Evolutionary conservation across 1,140 invertebrate genomes (phyloP).

Genomic region (Grapholita molesta): DNA sequence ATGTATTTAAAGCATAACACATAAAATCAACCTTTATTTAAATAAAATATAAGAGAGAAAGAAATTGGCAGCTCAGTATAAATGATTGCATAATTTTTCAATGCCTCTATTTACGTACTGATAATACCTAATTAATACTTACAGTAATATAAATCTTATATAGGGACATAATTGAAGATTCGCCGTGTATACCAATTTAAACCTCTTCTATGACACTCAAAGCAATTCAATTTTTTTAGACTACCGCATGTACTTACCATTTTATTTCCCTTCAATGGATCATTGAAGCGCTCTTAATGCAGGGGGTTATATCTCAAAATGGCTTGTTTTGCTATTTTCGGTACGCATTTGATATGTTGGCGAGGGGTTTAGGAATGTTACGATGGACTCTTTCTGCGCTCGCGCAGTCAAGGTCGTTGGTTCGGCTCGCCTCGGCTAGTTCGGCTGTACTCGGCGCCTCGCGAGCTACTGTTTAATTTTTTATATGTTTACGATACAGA

Average conservation of each 20-base stretch:
- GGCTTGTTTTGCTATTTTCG: not conserved
- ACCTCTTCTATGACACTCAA: not conserved
- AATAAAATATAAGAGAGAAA: too few species aligned
- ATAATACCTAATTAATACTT: too few species aligned
- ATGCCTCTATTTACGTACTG: too few species aligned
- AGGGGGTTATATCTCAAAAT: not conserved
- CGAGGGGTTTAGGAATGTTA: conserved; percentile 7
- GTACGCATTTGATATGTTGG: not conserved
- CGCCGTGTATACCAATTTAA: too few species aligned
- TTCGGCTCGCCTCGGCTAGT: not conserved
- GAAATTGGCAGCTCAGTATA: too few species aligned
- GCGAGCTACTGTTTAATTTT: not conserved
- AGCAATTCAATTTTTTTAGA: not conserved
- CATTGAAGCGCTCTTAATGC: not conserved
- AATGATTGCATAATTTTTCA: too few species aligned
- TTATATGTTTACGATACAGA: not conserved
- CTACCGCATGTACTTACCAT: not conserved
- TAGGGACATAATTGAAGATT: too few species aligned
- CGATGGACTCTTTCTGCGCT: not conserved
- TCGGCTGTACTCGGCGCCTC: not conserved
- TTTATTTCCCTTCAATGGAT: not conserved
- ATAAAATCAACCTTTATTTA: too few species aligned
- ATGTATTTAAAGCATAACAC: not conserved
- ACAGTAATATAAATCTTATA: too few species aligned
- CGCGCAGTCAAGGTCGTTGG: conserved; percentile 5